Evolutionary conservation across 2,797 vertebrate species (phyloP).

Genomic region (Bradypodion pumilum): DNA sequence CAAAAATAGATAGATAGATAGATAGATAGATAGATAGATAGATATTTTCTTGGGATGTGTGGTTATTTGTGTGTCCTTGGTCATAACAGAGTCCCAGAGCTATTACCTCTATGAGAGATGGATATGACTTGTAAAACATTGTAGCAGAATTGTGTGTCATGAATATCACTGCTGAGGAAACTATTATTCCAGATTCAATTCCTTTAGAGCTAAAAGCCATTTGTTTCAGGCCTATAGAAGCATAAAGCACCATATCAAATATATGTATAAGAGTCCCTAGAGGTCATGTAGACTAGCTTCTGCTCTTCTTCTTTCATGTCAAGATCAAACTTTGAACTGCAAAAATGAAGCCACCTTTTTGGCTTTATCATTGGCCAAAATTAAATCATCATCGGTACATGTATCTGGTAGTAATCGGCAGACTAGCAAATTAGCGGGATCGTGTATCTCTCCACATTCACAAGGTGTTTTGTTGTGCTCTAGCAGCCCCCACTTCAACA

Average conservation of each 20-base stretch:
- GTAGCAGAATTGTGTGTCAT: conserved; percentile 32
- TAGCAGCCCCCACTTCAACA: no score
- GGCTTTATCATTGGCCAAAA: no score
- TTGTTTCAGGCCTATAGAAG: conserved; percentile 1
- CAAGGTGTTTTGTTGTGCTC: no score
- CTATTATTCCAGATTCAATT: conserved; percentile 55
- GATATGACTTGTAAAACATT: conserved; percentile 51
- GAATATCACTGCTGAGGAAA: conserved; percentile 36
- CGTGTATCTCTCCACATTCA: no score
- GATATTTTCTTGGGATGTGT: conserved; percentile 13
- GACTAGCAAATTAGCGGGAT: no score
- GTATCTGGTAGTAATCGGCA: no score
- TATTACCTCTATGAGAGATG: conserved; percentile 46
- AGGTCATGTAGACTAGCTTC: neutral
- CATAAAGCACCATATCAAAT: neutral
- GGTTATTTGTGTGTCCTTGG: conserved; percentile 51
- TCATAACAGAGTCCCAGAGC: conserved; percentile 49
- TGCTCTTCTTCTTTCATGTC: neutral
- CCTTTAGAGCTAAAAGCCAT: conserved; percentile 8
- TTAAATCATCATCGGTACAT: no score
- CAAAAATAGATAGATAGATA: neutral
- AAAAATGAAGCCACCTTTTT: no score
- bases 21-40: no score
- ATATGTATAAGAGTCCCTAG: neutral
- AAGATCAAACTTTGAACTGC: neutral